A percentile compares a stretch with the other conserved stretches of the same genome.
These are phyloP conservation scores for Ectemnius cavifrons DNA, from an alignment of 2,888 invertebrate species.

Conservation along the genomic window DNA sequence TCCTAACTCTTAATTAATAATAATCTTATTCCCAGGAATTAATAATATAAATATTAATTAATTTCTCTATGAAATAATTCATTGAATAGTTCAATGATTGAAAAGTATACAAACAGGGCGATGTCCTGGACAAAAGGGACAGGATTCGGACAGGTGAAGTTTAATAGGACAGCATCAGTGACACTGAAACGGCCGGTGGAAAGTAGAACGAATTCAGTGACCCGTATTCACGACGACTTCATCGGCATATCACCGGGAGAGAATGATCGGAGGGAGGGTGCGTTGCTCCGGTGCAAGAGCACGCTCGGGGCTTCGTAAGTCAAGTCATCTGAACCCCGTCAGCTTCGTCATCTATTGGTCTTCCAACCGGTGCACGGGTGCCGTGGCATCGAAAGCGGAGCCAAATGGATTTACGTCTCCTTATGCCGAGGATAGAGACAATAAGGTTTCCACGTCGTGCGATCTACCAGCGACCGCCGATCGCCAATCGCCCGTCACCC, in stretches of 20 bases:
- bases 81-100: too few relatives aligned
- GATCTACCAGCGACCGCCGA: conserved; percentile 50
- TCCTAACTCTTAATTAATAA: too few relatives aligned
- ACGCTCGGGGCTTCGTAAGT: conserved; percentile 67
- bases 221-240: conserved; percentile 50
- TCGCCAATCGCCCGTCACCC: conserved; percentile 26
- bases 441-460: conserved; percentile 64
- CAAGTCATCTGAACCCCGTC: conserved; percentile 72
- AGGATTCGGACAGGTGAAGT: too few relatives aligned
- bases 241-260: conserved; percentile 15
- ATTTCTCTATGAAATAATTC: too few relatives aligned
- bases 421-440: conserved; percentile 60
- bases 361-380: conserved; percentile 57
- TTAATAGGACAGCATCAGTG: not conserved
- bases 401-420: conserved; percentile 66
- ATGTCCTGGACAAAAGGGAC: too few relatives aligned
- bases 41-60: too few relatives aligned
- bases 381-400: conserved; percentile 41
- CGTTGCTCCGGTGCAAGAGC: conserved; percentile 40
- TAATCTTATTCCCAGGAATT: too few relatives aligned
- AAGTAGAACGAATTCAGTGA: conserved; percentile 44
- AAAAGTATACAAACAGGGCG: too few relatives aligned
- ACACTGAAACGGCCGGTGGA: conserved; percentile 4
- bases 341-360: conserved; percentile 67
- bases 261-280: conserved; percentile 36